phyloP scores from a whole-genome alignment of 2,797 vertebrate species.

The Rhynchonycteris naso region DNA sequence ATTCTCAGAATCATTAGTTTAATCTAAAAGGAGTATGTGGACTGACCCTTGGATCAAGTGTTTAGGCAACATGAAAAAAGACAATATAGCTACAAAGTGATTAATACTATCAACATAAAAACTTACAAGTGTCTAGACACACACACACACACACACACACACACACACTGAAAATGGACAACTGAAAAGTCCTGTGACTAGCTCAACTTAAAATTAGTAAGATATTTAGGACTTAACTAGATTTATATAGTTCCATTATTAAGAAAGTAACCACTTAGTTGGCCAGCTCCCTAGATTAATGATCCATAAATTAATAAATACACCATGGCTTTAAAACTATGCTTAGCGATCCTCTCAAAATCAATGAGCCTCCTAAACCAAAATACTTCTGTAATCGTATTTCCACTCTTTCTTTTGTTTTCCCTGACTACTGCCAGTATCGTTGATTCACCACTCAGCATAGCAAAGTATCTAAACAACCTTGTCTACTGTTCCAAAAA shows the following conservation, averaged over 20 bases:
- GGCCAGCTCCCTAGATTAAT: conserved; percentile 54
- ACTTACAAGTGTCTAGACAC: neutral
- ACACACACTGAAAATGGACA: neutral
- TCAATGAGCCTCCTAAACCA: conserved; percentile 44
- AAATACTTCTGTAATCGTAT: conserved; percentile 23
- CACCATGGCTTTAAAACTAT: neutral
- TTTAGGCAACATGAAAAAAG: neutral
- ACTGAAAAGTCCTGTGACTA: neutral
- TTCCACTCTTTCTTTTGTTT: neutral
- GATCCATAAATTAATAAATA: conserved; percentile 60
- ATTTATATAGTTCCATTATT: conserved; percentile 72
- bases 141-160: neutral
- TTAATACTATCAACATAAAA: neutral
- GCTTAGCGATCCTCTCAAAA: conserved; percentile 23
- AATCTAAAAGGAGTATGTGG: neutral
- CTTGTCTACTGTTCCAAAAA: neutral
- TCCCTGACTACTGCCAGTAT: neutral
- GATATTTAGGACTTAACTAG: conserved; percentile 47
- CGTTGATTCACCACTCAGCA: neutral
- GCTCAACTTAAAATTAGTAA: conserved; percentile 26
- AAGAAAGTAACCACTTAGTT: conserved; percentile 58
- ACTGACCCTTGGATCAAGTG: neutral
- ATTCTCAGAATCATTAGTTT: neutral
- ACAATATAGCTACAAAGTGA: neutral
- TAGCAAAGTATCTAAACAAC: neutral